Conservation (phyloP, 1,140 invertebrate genomes). For the Saccostrea echinata region DNA sequence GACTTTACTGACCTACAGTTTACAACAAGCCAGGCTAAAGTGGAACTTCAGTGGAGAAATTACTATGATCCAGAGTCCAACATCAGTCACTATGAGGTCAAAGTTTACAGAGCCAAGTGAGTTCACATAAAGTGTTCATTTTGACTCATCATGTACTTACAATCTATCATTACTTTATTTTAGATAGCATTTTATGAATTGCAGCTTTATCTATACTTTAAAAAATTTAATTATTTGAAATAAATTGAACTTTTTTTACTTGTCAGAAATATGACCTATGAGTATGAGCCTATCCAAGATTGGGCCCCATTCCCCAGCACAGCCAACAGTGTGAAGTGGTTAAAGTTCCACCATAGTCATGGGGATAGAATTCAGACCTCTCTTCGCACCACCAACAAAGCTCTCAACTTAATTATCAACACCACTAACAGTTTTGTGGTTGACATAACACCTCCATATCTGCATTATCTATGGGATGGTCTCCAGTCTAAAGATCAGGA, state of each 20-base stretch:
- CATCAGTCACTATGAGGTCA: conserved; percentile 64
- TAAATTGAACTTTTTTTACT: not conserved
- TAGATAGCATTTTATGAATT: not conserved
- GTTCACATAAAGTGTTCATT: not conserved
- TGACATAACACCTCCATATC: conserved; percentile 63
- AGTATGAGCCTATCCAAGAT: conserved; percentile 49
- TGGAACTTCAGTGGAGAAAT: conserved; percentile 65
- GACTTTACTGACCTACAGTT: conserved; percentile 57
- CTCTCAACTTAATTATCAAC: conserved; percentile 50
- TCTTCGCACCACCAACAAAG: conserved; percentile 61
- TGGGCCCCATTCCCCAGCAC: conserved; percentile 56
- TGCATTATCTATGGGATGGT: conserved; percentile 61
- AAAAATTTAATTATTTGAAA: too few species aligned
- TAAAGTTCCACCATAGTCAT: conserved; percentile 65
- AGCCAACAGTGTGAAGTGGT: conserved; percentile 53
- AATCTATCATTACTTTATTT: not conserved
- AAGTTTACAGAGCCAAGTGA: conserved; percentile 51
- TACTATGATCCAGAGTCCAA: conserved; percentile 67
- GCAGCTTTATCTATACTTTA: not conserved
- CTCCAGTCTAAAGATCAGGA: conserved; percentile 5
- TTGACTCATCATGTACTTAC: not conserved
- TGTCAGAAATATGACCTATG: conserved; percentile 42
- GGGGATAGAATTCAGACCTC: conserved; percentile 60
- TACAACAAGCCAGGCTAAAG: conserved; percentile 53
- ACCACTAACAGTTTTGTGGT: conserved; percentile 61